Percentiles rank a stretch among this genome's conserved stretches.
phyloP scores from a whole-genome alignment of 2,888 invertebrate species.

The Pyrrhia umbra region DNA sequence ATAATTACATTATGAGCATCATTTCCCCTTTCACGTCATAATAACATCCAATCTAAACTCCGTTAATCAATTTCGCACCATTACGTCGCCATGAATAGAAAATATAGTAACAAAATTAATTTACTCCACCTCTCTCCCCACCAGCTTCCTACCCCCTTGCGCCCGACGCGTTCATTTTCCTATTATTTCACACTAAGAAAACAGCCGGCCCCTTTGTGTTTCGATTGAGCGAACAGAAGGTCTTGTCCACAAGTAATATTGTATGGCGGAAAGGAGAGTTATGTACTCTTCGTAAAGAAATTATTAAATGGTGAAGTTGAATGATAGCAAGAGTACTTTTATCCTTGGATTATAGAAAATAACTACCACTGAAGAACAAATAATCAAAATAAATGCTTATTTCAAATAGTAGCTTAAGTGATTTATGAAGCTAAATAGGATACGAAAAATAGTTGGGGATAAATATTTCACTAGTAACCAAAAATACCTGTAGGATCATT shows the following conservation, averaged over 20 bases:
- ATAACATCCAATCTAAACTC: constrained; percentile 52
- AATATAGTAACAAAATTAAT: constrained; percentile 63
- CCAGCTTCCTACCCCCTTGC: neutral
- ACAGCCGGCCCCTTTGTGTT: constrained; percentile 59
- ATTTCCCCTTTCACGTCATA: constrained; percentile 35
- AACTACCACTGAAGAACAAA: neutral
- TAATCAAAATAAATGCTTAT: neutral
- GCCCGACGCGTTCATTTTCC: constrained; percentile 57
- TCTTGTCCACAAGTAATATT: constrained; percentile 48
- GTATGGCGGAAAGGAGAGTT: constrained; percentile 19
- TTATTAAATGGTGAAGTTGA: constrained; percentile 4
- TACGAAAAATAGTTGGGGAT: neutral
- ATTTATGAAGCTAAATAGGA: neutral
- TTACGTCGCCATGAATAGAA: constrained; percentile 56
- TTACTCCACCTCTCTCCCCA: constrained; percentile 27
- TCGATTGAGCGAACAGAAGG: constrained; percentile 45
- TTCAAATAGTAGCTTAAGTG: neutral
- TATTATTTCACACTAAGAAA: constrained; percentile 64
- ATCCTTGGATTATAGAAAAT: neutral
- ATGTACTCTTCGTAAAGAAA: neutral
- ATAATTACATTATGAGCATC: constrained; percentile 22
- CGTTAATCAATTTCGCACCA: constrained; percentile 58
- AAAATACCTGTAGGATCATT: constrained; percentile 13
- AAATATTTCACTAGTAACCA: constrained; percentile 6
- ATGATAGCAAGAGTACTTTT: neutral